Evolutionary conservation across 1,140 invertebrate genomes (phyloP).

Genomic region (Dermatophagoides farinae): DNA sequence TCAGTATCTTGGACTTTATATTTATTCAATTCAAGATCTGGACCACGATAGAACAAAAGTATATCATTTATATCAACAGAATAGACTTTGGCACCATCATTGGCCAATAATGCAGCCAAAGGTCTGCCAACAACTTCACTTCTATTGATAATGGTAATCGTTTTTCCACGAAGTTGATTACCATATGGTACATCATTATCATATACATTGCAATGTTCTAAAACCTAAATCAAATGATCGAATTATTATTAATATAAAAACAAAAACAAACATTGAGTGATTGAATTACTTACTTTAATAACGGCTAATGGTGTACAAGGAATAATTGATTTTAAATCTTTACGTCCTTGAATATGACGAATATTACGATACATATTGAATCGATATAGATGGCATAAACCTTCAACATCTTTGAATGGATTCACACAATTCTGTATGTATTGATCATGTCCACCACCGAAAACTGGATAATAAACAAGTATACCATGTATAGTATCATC

Average conservation of each 20-base stretch:
- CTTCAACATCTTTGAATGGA: slow-evolving; percentile 15
- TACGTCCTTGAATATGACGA: slow-evolving; percentile 9
- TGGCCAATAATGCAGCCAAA: slow-evolving; percentile 12
- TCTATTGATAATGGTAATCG: slow-evolving; percentile 14
- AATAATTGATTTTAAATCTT: slow-evolving; percentile 12
- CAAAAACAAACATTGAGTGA: background rate
- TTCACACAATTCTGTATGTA: slow-evolving; percentile 15
- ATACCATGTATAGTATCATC: slow-evolving; percentile 12
- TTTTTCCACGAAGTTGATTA: slow-evolving; percentile 13
- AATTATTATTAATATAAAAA: background rate
- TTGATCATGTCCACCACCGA: slow-evolving; percentile 15
- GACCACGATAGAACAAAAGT: slow-evolving; percentile 9
- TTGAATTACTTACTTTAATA: background rate
- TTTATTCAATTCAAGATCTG: background rate
- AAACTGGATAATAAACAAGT: slow-evolving; percentile 14
- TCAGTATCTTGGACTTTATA: slow-evolving; percentile 5
- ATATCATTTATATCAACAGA: slow-evolving; percentile 11
- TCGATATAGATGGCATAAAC: slow-evolving; percentile 12
- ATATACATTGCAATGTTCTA: slow-evolving; percentile 12
- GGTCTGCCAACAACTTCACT: slow-evolving; percentile 15
- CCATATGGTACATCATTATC: slow-evolving; percentile 10
- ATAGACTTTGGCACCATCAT: slow-evolving; percentile 13
- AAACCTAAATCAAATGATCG: background rate
- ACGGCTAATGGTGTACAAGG: slow-evolving; percentile 16
- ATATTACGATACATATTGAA: slow-evolving; percentile 17